phyloP scores from a whole-genome alignment of 2,888 invertebrate species.

The Tenthredo distinguenda region DNA sequence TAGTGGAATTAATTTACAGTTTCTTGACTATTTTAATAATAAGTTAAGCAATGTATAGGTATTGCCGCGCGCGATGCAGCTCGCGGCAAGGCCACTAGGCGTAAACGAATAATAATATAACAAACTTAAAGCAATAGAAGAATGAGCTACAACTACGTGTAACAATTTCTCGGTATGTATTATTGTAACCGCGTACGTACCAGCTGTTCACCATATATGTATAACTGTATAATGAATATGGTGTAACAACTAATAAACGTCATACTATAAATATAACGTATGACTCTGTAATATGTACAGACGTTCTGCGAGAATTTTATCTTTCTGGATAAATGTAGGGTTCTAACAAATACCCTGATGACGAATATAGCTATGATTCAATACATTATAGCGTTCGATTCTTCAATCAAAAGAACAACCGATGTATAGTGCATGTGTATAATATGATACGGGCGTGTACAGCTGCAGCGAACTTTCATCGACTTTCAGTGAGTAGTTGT shows the following conservation, averaged over 20 bases:
- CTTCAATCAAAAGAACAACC: neutral
- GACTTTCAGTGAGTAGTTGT: neutral
- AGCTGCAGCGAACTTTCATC: neutral
- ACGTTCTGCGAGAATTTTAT: too few species aligned
- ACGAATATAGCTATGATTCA: too few species aligned
- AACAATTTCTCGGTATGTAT: neutral
- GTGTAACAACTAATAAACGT: neutral
- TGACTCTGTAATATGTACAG: too few species aligned
- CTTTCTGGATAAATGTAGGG: too few species aligned
- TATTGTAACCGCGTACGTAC: neutral
- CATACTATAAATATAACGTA: too few species aligned
- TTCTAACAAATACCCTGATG: too few species aligned
- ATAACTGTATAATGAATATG: neutral
- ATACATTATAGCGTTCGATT: too few species aligned
- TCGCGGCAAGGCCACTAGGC: neutral
- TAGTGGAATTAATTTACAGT: neutral
- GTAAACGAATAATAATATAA: neutral
- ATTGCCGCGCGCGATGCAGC: neutral
- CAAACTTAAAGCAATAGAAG: neutral
- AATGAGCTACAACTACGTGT: neutral
- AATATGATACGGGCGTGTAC: slow-evolving; percentile 2
- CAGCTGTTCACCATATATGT: neutral
- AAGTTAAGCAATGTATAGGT: neutral
- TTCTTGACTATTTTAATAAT: neutral
- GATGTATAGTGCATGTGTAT: neutral